Evolutionary conservation across 2,888 invertebrate species (phyloP).

Genomic region (Tachina fera): DNA sequence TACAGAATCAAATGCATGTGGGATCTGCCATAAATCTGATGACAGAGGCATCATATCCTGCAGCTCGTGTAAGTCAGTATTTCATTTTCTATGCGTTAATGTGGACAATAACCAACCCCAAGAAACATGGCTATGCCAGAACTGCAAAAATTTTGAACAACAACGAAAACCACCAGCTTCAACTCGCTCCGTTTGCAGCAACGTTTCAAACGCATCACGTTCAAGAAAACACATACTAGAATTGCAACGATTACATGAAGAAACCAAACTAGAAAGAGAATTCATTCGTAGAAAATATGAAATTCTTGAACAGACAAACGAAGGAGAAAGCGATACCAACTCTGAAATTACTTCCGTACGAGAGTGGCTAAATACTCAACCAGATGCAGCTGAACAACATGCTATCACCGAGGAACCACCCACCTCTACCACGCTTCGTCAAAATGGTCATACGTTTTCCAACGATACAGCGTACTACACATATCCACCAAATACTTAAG

Average conservation of each 20-base stretch:
- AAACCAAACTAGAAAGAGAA: conserved; percentile 36
- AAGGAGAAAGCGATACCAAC: background rate
- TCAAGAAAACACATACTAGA: conserved; percentile 5
- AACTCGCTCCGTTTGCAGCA: conserved; percentile 12
- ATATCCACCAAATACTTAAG: no score
- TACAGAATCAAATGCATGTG: no score
- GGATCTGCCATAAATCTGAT: no score
- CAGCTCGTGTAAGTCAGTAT: background rate
- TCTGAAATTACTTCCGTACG: conserved; percentile 9
- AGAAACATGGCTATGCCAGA: background rate
- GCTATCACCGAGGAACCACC: no score
- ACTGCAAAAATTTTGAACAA: background rate
- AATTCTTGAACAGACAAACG: conserved; percentile 37
- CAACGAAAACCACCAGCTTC: background rate
- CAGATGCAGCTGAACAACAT: background rate
- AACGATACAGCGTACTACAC: no score
- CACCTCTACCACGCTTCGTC: no score
- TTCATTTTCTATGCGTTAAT: background rate
- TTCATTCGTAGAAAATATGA: conserved; percentile 39
- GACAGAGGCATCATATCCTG: no score
- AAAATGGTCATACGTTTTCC: no score
- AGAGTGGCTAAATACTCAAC: conserved; percentile 32
- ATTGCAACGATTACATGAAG: conserved; percentile 30
- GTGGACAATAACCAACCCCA: background rate
- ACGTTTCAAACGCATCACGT: background rate